Percentiles rank a stretch among this genome's conserved stretches.
Evolutionary conservation across 2,113 vertebrate species (phyloP).

Genomic region (Melospiza melodia): DNA sequence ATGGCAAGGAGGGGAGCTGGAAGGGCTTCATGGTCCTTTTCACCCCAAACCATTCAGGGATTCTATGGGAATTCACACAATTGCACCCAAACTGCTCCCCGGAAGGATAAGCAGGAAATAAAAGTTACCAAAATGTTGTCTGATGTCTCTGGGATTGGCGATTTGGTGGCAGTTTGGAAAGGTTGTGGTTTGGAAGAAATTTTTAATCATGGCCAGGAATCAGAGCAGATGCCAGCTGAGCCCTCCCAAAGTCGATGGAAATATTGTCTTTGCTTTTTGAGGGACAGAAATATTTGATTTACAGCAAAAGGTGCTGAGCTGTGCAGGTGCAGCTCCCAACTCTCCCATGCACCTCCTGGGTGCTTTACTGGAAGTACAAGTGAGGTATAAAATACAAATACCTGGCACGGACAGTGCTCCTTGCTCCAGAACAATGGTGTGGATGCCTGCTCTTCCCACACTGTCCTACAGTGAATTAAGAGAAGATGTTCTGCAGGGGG

Average conservation of each 20-base stretch:
- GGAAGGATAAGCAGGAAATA: neutral
- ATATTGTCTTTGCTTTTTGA: neutral
- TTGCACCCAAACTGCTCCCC: rapidly evolving
- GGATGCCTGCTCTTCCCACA: neutral
- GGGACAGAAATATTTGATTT: neutral
- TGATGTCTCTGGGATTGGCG: rapidly evolving
- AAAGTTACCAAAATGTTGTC: neutral
- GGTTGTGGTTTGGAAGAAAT: neutral
- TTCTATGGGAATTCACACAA: neutral
- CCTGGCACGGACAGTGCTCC: neutral
- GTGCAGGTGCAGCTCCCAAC: neutral
- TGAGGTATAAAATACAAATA: rapidly evolving
- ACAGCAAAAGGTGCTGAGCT: neutral
- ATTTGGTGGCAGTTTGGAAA: neutral
- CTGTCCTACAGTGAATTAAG: neutral
- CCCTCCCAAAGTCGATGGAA: rapidly evolving
- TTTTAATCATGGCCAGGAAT: neutral
- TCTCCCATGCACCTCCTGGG: neutral
- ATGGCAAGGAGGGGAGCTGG: neutral
- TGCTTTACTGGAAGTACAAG: neutral
- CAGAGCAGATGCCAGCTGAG: neutral
- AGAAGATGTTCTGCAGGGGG: neutral
- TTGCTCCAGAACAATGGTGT: neutral
- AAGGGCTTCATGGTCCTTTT: neutral
- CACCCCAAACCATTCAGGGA: neutral